These are phyloP conservation scores for Hirtodrosophila alboralis DNA, from an alignment of 2,888 invertebrate genomes.

Conservation along the genomic window DNA sequence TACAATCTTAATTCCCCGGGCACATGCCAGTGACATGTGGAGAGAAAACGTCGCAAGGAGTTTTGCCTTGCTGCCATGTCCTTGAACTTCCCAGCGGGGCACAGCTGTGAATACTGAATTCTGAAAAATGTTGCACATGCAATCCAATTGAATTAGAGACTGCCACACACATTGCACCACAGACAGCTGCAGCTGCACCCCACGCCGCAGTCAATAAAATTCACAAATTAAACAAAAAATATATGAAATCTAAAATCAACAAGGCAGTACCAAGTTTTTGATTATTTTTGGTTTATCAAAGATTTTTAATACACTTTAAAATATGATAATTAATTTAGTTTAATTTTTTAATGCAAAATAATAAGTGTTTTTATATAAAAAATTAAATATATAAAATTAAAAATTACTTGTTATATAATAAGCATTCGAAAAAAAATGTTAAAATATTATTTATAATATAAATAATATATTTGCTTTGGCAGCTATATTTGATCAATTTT, in stretches of 20 bases:
- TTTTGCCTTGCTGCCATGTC: slow-evolving; percentile 28
- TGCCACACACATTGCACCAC: slow-evolving; percentile 2
- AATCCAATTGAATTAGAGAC: slow-evolving; percentile 7
- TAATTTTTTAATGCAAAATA: too few species aligned
- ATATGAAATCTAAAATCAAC: slow-evolving; percentile 10
- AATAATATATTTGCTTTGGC: too few species aligned
- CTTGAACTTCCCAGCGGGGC: slow-evolving; percentile 39
- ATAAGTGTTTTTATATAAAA: too few species aligned
- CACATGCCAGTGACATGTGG: slow-evolving; percentile 52
- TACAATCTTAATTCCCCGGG: slow-evolving; percentile 54
- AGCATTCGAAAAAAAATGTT: too few species aligned
- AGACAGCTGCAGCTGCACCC: slow-evolving; percentile 19
- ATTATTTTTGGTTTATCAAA: too few species aligned
- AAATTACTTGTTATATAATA: too few species aligned
- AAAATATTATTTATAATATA: too few species aligned
- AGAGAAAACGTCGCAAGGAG: slow-evolving; percentile 10
- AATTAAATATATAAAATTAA: too few species aligned
- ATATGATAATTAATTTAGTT: too few species aligned
- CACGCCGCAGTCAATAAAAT: slow-evolving; percentile 32
- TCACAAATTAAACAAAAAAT: slow-evolving; percentile 24
- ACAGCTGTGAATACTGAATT: slow-evolving; percentile 13
- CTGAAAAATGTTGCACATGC: slow-evolving; percentile 13
- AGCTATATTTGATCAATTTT: too few species aligned
- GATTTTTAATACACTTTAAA: too few species aligned
- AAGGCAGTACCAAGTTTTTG: too few species aligned